Base-by-base conservation (phyloP, 2,888 invertebrate species). In the Choreutis nemorana region DNA sequence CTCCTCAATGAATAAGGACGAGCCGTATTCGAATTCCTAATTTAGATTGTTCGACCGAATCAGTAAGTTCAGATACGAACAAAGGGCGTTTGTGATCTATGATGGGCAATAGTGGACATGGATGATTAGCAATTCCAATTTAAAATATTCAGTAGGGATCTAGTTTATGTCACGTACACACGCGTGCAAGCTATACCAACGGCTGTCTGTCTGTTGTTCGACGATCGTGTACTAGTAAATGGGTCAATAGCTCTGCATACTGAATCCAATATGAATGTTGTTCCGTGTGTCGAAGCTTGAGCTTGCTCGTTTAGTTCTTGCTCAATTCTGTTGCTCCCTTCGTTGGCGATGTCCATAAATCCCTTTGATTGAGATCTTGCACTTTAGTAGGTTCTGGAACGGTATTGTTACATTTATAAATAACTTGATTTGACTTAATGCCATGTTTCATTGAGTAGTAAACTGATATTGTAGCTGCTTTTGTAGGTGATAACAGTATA, bases 171-270 rank as follows among this genome's bases (percentile, higher is more conserved):
- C 61, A 61, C 61, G 58, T 62, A 57, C 62, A 52, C 55, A 64
- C 58, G 68, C 72, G 71, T 72, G 68, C 67, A 72, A 71, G n/a
- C n/a, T n/a, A n/a, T n/a, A n/a, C n/a, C n/a, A n/a, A n/a, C 67
- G 71, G 55, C 62, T 60, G 70, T 70, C 59, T 48, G 54, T 59
- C 38, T 61, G 59, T 45, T 59, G 50, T 48, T 49, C 41, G 46
- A 48, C 54, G 54, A 48, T 61, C 64, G 66, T 68, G 65, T 59
- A 50, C 57, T 50, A 50, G 50, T 60, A 72, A 66, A 72, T 73
- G 55, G 73, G 72, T 65, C 72, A 71, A 67, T 66, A 64, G 60
- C 58, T 65, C 36, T 30, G 44, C 33, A 39, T 38, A 41, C 34
- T 36, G 33, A 32, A 35, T 28, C 32, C 36, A 38, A 36, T 42